phyloP scores from a whole-genome alignment of 2,797 vertebrate species.

The Hybognathus amarus region DNA sequence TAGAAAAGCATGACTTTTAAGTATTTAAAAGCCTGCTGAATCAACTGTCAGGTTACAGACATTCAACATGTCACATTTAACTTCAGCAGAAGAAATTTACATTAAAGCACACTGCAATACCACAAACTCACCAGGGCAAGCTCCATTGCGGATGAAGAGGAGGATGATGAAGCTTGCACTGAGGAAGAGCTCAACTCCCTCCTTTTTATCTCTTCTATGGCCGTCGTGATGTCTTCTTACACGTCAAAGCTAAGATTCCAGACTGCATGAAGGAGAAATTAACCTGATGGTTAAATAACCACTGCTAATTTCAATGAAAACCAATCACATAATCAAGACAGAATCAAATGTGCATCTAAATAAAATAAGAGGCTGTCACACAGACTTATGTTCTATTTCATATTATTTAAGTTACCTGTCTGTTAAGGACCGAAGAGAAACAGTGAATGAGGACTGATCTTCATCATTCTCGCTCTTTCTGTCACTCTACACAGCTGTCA shows the following conservation, averaged over 20 bases:
- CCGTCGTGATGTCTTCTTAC: constrained; percentile 57
- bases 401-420: constrained; percentile 54
- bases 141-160: constrained; percentile 74
- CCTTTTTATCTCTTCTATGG: constrained; percentile 39
- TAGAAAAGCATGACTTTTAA: neutral
- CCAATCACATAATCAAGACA: neutral
- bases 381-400: neutral
- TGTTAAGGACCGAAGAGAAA: constrained; percentile 49
- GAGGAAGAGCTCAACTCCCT: constrained; percentile 51
- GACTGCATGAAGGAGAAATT: neutral
- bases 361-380: neutral
- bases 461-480: constrained; percentile 36
- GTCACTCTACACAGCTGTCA: constrained; percentile 1
- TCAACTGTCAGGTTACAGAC: neutral
- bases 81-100: neutral
- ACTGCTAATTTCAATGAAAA: constrained; percentile 16
- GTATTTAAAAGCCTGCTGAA: neutral
- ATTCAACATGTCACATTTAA: neutral
- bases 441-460: constrained; percentile 16
- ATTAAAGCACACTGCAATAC: neutral
- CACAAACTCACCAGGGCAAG: constrained; percentile 71
- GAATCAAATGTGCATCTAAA: neutral
- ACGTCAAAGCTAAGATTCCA: constrained; percentile 18
- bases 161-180: constrained; percentile 57
- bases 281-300: neutral